Conservation (phyloP, 1,140 invertebrate species). For the Delia radicum region DNA sequence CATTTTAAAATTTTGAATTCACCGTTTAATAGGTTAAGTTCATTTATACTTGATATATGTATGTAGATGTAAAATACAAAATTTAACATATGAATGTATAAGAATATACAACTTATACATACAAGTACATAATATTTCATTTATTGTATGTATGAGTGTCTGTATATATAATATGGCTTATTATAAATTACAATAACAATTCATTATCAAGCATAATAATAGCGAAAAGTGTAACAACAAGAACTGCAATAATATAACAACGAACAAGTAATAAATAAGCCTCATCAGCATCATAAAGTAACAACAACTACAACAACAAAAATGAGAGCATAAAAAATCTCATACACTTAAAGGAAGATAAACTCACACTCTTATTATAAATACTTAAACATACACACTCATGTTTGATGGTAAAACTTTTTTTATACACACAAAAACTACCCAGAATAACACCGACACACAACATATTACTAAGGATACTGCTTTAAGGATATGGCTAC, state of each 20-base stretch:
- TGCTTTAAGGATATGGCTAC: no score
- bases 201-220: conserved; percentile 24
- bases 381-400: no score
- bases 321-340: not conserved
- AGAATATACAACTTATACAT: no score
- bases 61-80: not conserved
- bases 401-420: no score
- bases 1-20: no score
- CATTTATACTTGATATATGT: no score
- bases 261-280: conserved; percentile 25
- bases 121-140: not conserved
- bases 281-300: conserved; percentile 23
- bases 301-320: not conserved
- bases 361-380: not conserved
- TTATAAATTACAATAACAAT: conserved; percentile 26
- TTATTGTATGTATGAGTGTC: not conserved
- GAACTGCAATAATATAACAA: conserved; percentile 22
- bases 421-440: no score
- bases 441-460: no score
- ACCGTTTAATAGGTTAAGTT: no score
- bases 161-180: not conserved
- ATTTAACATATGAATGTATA: not conserved
- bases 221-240: not conserved
- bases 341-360: not conserved
- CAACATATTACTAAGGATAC: no score